A percentile compares a stretch with the other conserved stretches of the same genome.
These are phyloP conservation scores for Apteryx owenii DNA, from an alignment of 2,113 vertebrate species.

Conservation along the genomic window DNA sequence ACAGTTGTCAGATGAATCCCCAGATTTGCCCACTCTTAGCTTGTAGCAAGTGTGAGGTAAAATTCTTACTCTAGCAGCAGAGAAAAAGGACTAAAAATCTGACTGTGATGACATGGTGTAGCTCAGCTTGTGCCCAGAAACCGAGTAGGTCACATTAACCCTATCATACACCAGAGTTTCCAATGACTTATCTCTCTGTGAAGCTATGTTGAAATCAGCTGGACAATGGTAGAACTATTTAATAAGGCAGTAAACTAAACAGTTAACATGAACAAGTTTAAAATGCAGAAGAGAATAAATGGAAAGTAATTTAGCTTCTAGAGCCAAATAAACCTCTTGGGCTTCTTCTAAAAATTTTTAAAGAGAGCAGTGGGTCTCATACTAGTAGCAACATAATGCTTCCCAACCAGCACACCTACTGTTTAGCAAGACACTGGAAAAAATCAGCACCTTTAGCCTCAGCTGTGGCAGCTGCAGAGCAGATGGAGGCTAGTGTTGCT, in stretches of 20 bases:
- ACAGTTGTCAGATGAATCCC: neutral
- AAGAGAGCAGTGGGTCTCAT: neutral
- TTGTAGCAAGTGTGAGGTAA: neutral
- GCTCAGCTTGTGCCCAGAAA: neutral
- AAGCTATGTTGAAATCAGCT: neutral
- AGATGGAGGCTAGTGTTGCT: neutral
- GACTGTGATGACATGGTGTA: neutral
- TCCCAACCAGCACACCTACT: neutral
- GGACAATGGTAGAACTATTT: neutral
- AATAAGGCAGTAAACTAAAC: neutral
- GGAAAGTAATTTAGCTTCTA: neutral
- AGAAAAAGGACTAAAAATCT: neutral
- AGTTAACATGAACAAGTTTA: neutral
- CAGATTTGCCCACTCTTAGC: neutral
- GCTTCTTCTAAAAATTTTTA: neutral
- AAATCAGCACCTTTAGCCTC: neutral
- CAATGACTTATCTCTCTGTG: neutral
- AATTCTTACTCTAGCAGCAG: neutral
- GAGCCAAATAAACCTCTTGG: constrained; percentile 2
- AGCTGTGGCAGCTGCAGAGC: constrained; percentile 28
- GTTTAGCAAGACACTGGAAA: constrained; percentile 9
- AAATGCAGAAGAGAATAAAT: neutral
- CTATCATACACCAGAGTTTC: neutral
- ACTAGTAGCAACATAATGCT: neutral
- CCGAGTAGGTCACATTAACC: neutral